Evolutionary conservation across 2,113 vertebrate species (phyloP).

Genomic region (Taurulus bubalis): DNA sequence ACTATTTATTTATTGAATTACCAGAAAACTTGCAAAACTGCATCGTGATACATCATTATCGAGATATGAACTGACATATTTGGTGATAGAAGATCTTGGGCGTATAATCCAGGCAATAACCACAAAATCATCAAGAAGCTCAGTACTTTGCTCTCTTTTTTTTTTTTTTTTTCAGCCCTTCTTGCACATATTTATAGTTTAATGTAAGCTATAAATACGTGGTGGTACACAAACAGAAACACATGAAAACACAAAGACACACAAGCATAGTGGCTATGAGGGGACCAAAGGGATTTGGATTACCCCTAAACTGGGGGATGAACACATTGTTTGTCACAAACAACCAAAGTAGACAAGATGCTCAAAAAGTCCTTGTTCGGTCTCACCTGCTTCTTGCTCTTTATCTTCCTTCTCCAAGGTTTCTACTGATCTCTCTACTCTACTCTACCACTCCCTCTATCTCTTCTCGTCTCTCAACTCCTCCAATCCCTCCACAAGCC

Average conservation of each 20-base stretch:
- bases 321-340: constrained; percentile 25
- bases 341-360: constrained; percentile 5
- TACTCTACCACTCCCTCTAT: background rate
- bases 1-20: background rate
- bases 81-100: background rate
- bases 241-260: background rate
- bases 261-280: background rate
- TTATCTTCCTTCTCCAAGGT: constrained; percentile 19
- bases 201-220: background rate
- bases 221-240: background rate
- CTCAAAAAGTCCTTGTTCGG: background rate
- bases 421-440: background rate
- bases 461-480: constrained; percentile 19
- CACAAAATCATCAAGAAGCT: background rate
- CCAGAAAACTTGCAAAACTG: background rate
- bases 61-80: background rate
- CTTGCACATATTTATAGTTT: background rate
- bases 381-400: constrained; percentile 6
- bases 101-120: background rate
- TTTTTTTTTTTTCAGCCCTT: background rate
- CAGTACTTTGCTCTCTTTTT: background rate
- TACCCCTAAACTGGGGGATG: background rate
- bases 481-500: constrained; percentile 17
- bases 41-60: background rate
- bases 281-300: background rate